A percentile compares a stretch with the other conserved stretches of the same genome.
These are phyloP conservation scores for Pegea sp. DNA, from an alignment of 23 tunicate species.

Conservation along the genomic window DNA sequence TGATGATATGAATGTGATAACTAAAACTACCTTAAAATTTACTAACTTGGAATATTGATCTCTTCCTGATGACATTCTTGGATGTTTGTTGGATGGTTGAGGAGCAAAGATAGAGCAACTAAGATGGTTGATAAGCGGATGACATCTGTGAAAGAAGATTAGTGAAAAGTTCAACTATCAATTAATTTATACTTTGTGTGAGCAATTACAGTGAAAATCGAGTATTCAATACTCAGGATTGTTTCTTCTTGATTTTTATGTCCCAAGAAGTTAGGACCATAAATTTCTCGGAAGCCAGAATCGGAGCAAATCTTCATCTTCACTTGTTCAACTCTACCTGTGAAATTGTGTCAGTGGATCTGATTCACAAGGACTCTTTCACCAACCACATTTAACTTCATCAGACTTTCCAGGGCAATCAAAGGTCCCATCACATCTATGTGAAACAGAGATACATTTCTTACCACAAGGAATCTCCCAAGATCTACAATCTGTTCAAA, in stretches of 20 bases:
- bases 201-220: constrained; percentile 12
- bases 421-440: constrained; percentile 31
- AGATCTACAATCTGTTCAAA: constrained; percentile 19
- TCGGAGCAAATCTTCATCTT: constrained; percentile 17
- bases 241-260: constrained; percentile 30
- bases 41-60: no score
- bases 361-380: not conserved
- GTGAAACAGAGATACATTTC: constrained; percentile 29
- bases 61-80: no score
- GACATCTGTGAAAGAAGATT: constrained; percentile 33
- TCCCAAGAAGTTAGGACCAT: constrained; percentile 43
- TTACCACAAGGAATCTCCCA: constrained; percentile 28
- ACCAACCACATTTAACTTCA: constrained; percentile 35
- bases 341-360: not conserved
- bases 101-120: constrained; percentile 62
- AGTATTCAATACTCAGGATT: constrained; percentile 23
- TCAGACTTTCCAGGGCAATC: constrained; percentile 27
- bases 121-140: constrained; percentile 21
- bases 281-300: constrained; percentile 19
- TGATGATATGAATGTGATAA: no score
- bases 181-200: constrained; percentile 28
- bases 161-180: not conserved
- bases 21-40: no score
- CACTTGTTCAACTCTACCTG: constrained; percentile 34
- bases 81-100: no score